Percentiles rank a stretch among this genome's conserved stretches.
These are phyloP conservation scores for Scrobipalpa costella DNA, from an alignment of 2,888 invertebrate genomes.

Conservation along the genomic window DNA sequence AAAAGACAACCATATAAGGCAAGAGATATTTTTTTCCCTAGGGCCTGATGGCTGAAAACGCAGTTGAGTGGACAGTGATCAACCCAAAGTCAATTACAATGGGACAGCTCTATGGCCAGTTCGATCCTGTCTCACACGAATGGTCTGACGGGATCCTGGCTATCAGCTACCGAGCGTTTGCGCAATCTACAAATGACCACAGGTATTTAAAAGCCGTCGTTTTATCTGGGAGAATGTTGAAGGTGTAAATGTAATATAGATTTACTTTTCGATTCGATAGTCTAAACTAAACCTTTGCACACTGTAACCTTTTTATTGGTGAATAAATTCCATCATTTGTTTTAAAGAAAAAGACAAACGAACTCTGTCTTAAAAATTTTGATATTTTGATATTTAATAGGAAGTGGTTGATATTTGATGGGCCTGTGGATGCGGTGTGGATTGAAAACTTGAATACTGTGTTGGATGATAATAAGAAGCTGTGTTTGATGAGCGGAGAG, in stretches of 20 bases:
- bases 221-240: too few species aligned
- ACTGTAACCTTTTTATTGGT: too few species aligned
- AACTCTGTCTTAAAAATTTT: too few species aligned
- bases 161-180: conserved; percentile 90
- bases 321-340: too few species aligned
- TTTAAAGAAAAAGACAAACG: too few species aligned
- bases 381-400: conserved; percentile 58
- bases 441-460: conserved; percentile 98
- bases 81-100: conserved; percentile 98
- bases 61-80: conserved; percentile 89
- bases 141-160: conserved; percentile 96
- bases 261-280: too few species aligned
- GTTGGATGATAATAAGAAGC: conserved; percentile 96
- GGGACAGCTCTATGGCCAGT: conserved; percentile 97
- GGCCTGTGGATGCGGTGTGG: conserved; percentile 98
- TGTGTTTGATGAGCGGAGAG: conserved; percentile 98
- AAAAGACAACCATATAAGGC: too few species aligned
- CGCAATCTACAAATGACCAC: conserved; percentile 86
- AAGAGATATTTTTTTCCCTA: too few species aligned
- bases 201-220: conserved; percentile 64
- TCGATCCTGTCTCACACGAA: conserved; percentile 96
- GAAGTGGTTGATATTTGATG: conserved; percentile 98
- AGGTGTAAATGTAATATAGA: too few species aligned
- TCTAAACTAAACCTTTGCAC: too few species aligned
- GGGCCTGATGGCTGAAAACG: conserved; percentile 88